These are phyloP conservation scores for Mamestra brassicae DNA, from an alignment of 2,888 invertebrate species.

Conservation along the genomic window DNA sequence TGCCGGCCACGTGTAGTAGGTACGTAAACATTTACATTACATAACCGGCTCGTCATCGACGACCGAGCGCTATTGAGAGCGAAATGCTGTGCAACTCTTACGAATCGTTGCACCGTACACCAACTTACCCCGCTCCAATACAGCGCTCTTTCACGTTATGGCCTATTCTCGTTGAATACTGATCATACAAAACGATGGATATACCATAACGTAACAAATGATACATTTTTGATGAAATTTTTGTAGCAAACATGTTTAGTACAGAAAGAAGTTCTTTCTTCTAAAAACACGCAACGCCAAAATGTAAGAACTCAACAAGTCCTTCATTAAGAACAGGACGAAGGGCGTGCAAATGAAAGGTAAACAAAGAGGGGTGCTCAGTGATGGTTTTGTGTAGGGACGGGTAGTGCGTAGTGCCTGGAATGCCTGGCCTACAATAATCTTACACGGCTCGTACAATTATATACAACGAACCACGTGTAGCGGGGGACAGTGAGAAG, in stretches of 20 bases:
- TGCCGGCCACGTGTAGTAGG: constrained; percentile 87
- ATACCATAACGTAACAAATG: neutral
- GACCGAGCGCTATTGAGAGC: constrained; percentile 85
- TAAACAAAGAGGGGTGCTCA: constrained; percentile 71
- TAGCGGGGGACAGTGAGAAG: constrained; percentile 70
- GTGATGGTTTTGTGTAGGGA: constrained; percentile 48
- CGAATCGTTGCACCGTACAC: constrained; percentile 75
- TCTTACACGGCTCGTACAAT: constrained; percentile 68
- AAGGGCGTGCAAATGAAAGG: constrained; percentile 74
- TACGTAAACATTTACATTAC: constrained; percentile 91
- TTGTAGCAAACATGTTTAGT: too few relatives aligned
- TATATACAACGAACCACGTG: constrained; percentile 71
- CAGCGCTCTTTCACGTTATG: constrained; percentile 43
- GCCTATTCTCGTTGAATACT: constrained; percentile 6
- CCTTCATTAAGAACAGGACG: constrained; percentile 64
- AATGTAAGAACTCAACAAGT: constrained; percentile 52
- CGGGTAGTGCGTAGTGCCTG: constrained; percentile 45
- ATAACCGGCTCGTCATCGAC: constrained; percentile 90
- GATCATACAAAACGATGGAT: neutral
- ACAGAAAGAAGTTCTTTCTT: neutral
- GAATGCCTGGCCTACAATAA: constrained; percentile 56
- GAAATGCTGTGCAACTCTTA: constrained; percentile 82
- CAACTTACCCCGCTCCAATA: constrained; percentile 52
- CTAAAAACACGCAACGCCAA: neutral
- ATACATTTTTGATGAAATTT: neutral